Evolutionary conservation across 2,797 vertebrate species (phyloP).

Genomic region (Artibeus jamaicensis): DNA sequence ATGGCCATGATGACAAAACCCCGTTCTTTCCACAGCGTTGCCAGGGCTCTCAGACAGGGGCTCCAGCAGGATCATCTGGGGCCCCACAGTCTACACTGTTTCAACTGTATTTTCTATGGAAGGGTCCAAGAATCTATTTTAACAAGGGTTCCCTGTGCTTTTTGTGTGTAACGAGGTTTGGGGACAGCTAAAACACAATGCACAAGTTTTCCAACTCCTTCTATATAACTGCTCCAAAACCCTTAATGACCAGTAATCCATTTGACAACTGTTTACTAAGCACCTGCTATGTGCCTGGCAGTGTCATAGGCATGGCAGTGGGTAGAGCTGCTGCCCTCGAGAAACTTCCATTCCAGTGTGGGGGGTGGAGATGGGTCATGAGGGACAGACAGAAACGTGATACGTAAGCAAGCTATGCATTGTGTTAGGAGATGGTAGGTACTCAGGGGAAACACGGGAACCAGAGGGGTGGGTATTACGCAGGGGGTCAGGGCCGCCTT

Average conservation of each 20-base stretch:
- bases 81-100: background rate
- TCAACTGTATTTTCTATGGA: background rate
- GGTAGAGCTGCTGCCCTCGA: fast-evolving
- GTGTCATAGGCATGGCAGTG: background rate
- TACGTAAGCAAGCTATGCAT: background rate
- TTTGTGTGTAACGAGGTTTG: background rate
- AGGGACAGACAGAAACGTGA: background rate
- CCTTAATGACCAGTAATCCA: background rate
- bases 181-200: background rate
- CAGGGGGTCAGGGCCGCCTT: background rate
- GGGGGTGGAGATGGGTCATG: background rate
- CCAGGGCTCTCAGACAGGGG: background rate
- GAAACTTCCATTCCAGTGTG: background rate
- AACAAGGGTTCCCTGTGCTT: background rate
- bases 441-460: background rate
- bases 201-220: background rate
- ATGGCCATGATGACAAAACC: background rate
- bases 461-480: no score
- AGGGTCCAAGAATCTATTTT: background rate
- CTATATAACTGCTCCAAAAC: background rate
- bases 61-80: background rate
- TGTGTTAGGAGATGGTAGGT: background rate
- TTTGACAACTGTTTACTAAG: background rate
- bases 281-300: background rate
- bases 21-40: background rate